Percentiles rank a stretch among this genome's conserved stretches.
Conservation (phyloP, 2,888 invertebrate species). For the Pterostichus niger region DNA sequence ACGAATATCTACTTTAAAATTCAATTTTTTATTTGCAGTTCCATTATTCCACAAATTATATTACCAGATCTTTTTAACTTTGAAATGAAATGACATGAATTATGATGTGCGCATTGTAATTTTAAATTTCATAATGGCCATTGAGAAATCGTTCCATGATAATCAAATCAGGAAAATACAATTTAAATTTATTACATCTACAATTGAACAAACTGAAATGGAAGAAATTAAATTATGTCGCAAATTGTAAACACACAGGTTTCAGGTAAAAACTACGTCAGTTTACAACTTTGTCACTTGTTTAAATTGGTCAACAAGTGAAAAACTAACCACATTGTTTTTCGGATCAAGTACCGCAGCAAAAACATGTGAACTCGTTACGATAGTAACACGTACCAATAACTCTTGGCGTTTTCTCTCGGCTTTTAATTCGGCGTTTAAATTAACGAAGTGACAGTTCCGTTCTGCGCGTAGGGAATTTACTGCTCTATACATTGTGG, state of each 20-base stretch:
- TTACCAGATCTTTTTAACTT: slow-evolving; percentile 41
- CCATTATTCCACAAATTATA: slow-evolving; percentile 11
- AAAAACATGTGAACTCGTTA: slow-evolving; percentile 45
- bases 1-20: slow-evolving; percentile 36
- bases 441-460: slow-evolving; percentile 51
- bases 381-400: slow-evolving; percentile 20
- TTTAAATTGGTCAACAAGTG: slow-evolving; percentile 43
- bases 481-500: slow-evolving; percentile 29
- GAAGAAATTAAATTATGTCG: no score
- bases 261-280: slow-evolving; percentile 48
- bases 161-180: slow-evolving; percentile 21
- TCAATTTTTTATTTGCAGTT: slow-evolving; percentile 44
- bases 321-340: slow-evolving; percentile 23
- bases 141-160: slow-evolving; percentile 22
- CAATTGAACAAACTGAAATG: not conserved
- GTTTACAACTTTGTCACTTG: slow-evolving; percentile 47
- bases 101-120: slow-evolving; percentile 29
- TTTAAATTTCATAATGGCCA: slow-evolving; percentile 34
- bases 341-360: slow-evolving; percentile 3
- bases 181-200: slow-evolving; percentile 3
- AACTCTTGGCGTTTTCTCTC: slow-evolving; percentile 27
- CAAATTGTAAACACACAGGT: slow-evolving; percentile 11
- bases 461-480: slow-evolving; percentile 27
- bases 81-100: slow-evolving; percentile 46
- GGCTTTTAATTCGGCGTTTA: slow-evolving; percentile 49